Conservation (phyloP, 2,888 invertebrate genomes). For the Idaea dimidiata region DNA sequence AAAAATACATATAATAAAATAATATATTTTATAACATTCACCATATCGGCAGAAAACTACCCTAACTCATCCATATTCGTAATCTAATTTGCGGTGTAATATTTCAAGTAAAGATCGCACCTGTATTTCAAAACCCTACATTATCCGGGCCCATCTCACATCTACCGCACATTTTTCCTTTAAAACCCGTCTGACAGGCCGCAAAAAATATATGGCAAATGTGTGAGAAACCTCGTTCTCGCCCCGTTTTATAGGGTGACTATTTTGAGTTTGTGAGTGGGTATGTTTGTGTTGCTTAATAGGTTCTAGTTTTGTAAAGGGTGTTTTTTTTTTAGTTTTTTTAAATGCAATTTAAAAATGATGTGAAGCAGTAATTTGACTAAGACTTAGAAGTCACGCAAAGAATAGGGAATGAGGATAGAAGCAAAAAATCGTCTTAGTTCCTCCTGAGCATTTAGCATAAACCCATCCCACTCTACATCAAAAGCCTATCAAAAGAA, state of each 20-base stretch:
- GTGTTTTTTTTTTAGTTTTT: no score
- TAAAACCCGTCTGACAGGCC: conserved; percentile 16
- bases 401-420: no score
- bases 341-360: no score
- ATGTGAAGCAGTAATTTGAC: no score
- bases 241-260: conserved; percentile 10
- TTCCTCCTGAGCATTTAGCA: no score
- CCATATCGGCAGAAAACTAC: conserved; percentile 2
- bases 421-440: no score
- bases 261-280: conserved; percentile 7
- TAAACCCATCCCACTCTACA: no score
- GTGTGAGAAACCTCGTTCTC: neutral
- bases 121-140: conserved; percentile 19
- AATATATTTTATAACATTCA: neutral
- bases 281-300: neutral
- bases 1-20: neutral
- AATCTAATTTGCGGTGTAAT: conserved; percentile 21
- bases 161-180: conserved; percentile 22
- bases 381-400: no score
- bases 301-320: neutral
- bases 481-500: no score
- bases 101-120: conserved; percentile 22
- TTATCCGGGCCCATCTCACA: conserved; percentile 22
- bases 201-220: conserved; percentile 18
- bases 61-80: conserved; percentile 12